Percentiles rank a stretch among this genome's conserved stretches.
Evolutionary conservation across 1,140 invertebrate species (phyloP).

Genomic region (Aricia agestis): DNA sequence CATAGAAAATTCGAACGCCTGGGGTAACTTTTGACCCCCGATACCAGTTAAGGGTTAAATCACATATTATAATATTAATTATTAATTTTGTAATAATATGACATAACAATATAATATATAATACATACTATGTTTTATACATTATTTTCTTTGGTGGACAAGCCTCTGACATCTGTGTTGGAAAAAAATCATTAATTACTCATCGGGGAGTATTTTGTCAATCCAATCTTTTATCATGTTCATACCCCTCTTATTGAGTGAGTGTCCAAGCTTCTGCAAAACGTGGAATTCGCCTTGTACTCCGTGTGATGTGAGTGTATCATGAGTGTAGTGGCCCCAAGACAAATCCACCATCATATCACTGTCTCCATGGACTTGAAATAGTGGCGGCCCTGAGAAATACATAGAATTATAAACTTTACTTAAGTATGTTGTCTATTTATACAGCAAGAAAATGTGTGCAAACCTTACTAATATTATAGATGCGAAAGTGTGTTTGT

Average conservation of each 20-base stretch:
- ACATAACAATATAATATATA: no score
- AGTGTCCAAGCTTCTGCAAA: conserved; percentile 55
- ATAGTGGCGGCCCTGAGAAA: conserved; percentile 52
- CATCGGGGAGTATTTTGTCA: conserved; percentile 49
- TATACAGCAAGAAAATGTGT: no score
- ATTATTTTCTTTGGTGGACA: no score
- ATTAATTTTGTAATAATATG: no score
- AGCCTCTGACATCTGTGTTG: conserved; percentile 25
- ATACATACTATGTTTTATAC: no score
- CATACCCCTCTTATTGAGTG: conserved; percentile 51
- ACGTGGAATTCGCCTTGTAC: conserved; percentile 53
- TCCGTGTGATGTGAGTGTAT: conserved; percentile 43
- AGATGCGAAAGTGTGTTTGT: no score
- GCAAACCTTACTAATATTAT: no score
- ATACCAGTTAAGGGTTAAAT: no score
- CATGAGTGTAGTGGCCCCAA: conserved; percentile 51
- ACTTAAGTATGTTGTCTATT: neutral
- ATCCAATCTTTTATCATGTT: conserved; percentile 52
- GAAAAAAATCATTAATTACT: conserved; percentile 24
- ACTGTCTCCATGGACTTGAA: conserved; percentile 59
- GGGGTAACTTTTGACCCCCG: no score
- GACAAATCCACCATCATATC: conserved; percentile 50
- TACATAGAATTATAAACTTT: neutral
- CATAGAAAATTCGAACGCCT: no score
- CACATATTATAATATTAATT: no score